Conservation (phyloP, 2,113 vertebrate genomes). For the Malurus cyaneus region DNA sequence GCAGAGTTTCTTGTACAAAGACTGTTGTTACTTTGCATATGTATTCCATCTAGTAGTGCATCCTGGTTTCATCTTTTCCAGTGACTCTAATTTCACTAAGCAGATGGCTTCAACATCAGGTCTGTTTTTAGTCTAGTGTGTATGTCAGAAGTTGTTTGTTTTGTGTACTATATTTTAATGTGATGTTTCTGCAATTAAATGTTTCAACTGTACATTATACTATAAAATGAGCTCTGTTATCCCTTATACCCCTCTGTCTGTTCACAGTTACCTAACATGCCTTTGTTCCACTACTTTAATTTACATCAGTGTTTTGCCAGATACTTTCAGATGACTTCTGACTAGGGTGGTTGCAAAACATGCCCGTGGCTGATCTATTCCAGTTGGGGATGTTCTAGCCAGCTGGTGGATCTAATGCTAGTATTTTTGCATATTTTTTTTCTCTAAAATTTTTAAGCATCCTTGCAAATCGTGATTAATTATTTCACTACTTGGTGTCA, state of each 20-base stretch:
- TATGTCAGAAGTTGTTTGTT: neutral
- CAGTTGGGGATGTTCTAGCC: neutral
- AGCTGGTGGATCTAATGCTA: neutral
- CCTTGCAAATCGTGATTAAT: neutral
- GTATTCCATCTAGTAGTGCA: neutral
- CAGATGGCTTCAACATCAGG: neutral
- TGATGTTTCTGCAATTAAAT: conserved; percentile 5
- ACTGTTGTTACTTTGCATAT: neutral
- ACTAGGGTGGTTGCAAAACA: neutral
- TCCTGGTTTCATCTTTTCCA: neutral
- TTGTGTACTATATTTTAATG: neutral
- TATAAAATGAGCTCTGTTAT: neutral
- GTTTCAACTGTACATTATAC: neutral
- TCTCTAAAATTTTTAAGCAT: neutral
- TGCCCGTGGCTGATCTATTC: neutral
- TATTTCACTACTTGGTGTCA: neutral
- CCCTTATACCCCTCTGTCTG: neutral
- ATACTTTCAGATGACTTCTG: neutral
- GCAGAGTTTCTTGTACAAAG: neutral
- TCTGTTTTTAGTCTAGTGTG: neutral
- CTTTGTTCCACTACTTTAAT: neutral
- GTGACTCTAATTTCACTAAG: neutral
- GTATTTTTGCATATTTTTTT: neutral
- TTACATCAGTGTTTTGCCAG: neutral
- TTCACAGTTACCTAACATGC: neutral